A percentile compares a stretch with the other conserved stretches of the same genome.
These are phyloP conservation scores for Heptranchias perlo DNA, from an alignment of 2,113 vertebrate species.

Conservation along the genomic window DNA sequence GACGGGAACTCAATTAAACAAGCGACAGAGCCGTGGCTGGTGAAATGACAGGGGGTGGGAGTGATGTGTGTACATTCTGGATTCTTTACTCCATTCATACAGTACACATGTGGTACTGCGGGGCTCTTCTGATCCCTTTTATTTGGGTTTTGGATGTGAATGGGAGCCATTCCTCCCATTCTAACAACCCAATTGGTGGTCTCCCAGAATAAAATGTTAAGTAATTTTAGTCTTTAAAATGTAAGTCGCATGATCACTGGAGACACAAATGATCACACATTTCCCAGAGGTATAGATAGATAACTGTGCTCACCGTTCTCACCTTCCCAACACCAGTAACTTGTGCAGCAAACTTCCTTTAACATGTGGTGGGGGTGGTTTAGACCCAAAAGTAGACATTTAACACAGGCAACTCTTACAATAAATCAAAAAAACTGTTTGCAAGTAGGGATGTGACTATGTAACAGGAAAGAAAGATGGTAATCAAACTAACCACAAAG, in stretches of 20 bases:
- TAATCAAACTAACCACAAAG: background rate
- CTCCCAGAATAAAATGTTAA: background rate
- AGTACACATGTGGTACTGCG: background rate
- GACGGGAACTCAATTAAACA: background rate
- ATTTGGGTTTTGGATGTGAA: background rate
- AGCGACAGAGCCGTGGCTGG: background rate
- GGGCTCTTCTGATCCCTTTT: background rate
- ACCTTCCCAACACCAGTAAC: background rate
- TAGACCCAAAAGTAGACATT: background rate
- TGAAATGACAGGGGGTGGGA: background rate
- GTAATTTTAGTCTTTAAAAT: background rate
- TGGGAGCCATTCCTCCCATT: background rate
- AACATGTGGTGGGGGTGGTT: background rate
- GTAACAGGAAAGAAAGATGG: background rate
- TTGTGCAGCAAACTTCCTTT: background rate
- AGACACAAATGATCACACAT: constrained; percentile 10
- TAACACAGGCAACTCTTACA: background rate
- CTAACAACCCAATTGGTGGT: background rate
- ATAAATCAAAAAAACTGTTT: background rate
- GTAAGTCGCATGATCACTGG: background rate
- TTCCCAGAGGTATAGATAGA: background rate
- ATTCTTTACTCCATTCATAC: background rate
- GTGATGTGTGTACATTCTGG: background rate
- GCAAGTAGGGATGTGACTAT: background rate
- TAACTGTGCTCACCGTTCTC: background rate